Base-by-base conservation (phyloP, 2,797 vertebrate species). In the Etheostoma perlongum region DNA sequence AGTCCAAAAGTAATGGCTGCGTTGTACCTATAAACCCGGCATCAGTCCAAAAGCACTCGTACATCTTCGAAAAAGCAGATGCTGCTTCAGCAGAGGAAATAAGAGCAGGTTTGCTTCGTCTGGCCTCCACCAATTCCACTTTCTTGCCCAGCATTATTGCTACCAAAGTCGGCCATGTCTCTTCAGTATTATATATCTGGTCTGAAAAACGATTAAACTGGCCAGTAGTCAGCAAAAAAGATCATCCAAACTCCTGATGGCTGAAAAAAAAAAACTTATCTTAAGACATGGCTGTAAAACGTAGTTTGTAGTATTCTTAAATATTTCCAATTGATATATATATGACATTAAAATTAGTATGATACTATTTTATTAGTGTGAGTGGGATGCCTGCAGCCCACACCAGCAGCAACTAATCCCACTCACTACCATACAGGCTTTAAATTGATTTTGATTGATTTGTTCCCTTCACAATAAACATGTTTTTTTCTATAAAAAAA, bases 121-220 rank as follows among this genome's bases (percentile, higher is more conserved):
- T 48, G 67, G 58, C 59, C 69, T 87, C 69, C 76, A 77, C 10
- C 42, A 33, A 25, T 36, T 91, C 83, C 80, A 63, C 60, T 68
- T 81, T 74, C 75, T 49, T 40, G n/a, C 64, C 23, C 16, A 74
- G 79, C 68, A 48, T 90, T 92, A 92, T 91, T 92, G 89, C 91
- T 91, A 79, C 78, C 76, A 73, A 72, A 66, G 72, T 81, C 66
- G 27, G 40, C 40, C 72, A 60, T 2, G 44, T 72, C 40, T 81
- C 68, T 52, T 75, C 59, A 65, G 57, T n/a, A 25, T 59, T 75
- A 54, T 36, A 54, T 59, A 60, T 54, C 55, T 66, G 58, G 21
- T 75, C 21, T 57, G 58, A 46, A 64, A 44, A 77, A 74, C 12
- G 9, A 67, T 42, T 19, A 30, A 85, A 46, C 61, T 59, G 57